phyloP scores from a whole-genome alignment of 2,113 vertebrate genomes.

The Junco hyemalis region DNA sequence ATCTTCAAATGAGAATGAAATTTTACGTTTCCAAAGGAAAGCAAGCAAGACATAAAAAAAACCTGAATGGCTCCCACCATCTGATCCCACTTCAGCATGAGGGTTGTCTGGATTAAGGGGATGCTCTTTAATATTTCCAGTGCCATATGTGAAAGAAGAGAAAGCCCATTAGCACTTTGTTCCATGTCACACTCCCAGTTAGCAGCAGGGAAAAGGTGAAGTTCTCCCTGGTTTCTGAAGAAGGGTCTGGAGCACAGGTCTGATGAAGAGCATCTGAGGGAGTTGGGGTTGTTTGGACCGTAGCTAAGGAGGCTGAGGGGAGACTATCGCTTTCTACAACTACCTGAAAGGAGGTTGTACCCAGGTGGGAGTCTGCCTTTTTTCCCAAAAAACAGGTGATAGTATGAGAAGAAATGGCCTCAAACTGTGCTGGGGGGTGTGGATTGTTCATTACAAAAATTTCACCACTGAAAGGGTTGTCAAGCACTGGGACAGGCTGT shows the following conservation, averaged over 20 bases:
- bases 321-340: background rate
- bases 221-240: background rate
- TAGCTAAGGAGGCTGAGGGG: background rate
- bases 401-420: background rate
- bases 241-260: background rate
- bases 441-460: background rate
- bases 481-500: background rate
- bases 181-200: background rate
- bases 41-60: background rate
- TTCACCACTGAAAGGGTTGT: background rate
- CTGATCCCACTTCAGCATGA: background rate
- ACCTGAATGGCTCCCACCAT: background rate
- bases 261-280: background rate
- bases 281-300: background rate
- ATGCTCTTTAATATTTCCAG: background rate
- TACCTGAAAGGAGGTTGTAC: background rate
- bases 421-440: background rate
- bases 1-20: background rate
- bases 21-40: background rate
- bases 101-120: background rate
- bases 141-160: background rate
- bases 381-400: background rate
- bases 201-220: background rate
- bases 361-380: fast-evolving
- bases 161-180: background rate